phyloP scores from a whole-genome alignment of 2,888 invertebrate genomes.

The Hydropsyche betteni region DNA sequence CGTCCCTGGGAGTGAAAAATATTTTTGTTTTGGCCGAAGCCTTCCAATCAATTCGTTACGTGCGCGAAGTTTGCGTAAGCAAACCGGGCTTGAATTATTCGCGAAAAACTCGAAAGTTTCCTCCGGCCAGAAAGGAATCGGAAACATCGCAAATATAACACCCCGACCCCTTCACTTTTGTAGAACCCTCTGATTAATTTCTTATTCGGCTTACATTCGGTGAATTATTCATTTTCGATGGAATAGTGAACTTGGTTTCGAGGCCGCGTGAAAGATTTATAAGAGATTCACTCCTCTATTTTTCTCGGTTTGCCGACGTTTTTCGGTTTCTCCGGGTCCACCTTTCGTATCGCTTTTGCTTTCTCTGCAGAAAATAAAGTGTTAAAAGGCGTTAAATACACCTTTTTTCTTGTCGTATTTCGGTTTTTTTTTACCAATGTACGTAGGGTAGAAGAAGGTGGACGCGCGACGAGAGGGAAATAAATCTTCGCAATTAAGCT shows the following conservation, averaged over 20 bases:
- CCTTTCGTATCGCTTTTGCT: not conserved
- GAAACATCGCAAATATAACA: constrained; percentile 11
- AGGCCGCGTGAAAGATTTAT: constrained; percentile 33
- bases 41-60: constrained; percentile 23
- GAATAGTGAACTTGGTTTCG: constrained; percentile 27
- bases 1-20: constrained; percentile 2
- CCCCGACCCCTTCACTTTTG: not conserved
- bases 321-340: no score
- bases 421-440: not conserved
- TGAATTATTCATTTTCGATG: constrained; percentile 36
- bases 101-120: constrained; percentile 25
- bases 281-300: constrained; percentile 25
- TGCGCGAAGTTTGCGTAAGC: constrained; percentile 17
- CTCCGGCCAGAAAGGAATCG: constrained; percentile 8
- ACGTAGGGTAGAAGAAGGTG: not conserved
- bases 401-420: not conserved
- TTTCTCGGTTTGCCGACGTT: no score
- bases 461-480: not conserved
- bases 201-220: constrained; percentile 30
- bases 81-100: constrained; percentile 26
- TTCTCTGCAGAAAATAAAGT: not conserved
- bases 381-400: constrained; percentile 21
- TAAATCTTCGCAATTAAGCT: constrained; percentile 17
- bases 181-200: constrained; percentile 25
- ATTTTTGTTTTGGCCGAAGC: constrained; percentile 1